These are phyloP conservation scores for Drosophila mettleri DNA, from an alignment of 2,888 invertebrate genomes.

Conservation along the genomic window DNA sequence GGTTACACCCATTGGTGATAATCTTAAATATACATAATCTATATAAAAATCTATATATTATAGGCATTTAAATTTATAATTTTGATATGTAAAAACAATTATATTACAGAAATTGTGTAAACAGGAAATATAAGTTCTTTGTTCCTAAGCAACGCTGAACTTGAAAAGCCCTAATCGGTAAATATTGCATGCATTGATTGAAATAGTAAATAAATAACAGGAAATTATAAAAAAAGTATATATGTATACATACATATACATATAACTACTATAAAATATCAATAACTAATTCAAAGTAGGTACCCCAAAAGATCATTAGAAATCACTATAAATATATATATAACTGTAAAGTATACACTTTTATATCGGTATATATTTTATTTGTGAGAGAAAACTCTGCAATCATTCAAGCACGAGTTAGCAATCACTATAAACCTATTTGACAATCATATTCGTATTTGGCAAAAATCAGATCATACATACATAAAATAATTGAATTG, in stretches of 20 bases:
- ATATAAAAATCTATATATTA: neutral
- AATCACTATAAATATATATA: too few species aligned
- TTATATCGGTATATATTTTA: too few species aligned
- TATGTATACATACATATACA: too few species aligned
- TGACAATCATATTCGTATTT: neutral
- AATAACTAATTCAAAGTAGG: too few species aligned
- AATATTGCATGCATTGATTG: neutral
- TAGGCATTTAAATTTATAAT: constrained; percentile 4
- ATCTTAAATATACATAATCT: neutral
- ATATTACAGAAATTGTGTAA: neutral
- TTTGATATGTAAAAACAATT: neutral
- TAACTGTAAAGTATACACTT: too few species aligned
- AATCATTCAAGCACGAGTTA: too few species aligned
- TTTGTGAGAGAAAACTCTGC: too few species aligned
- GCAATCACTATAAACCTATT: neutral
- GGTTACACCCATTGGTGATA: neutral
- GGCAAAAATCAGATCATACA: neutral
- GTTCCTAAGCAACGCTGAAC: neutral
- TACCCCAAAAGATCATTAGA: too few species aligned
- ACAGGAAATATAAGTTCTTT: neutral
- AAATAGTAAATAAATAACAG: neutral
- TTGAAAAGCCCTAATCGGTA: neutral
- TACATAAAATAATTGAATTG: neutral
- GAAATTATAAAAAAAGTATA: neutral
- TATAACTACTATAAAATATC: too few species aligned